Evolutionary conservation across 2,113 vertebrate species (phyloP).

Genomic region (Gorsachius goisagi): DNA sequence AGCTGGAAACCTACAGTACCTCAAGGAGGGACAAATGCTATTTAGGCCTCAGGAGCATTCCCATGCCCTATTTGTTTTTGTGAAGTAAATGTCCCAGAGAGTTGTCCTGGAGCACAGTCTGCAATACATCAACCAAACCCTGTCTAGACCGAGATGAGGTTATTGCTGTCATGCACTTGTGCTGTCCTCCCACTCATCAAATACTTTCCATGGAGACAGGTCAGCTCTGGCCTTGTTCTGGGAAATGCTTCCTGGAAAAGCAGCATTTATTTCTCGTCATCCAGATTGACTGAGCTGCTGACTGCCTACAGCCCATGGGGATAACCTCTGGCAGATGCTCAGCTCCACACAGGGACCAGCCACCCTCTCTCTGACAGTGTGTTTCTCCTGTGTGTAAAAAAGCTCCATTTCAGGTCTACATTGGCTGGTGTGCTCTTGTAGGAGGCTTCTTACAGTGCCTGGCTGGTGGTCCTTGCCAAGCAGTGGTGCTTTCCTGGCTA

Average conservation of each 20-base stretch:
- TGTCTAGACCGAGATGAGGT: background rate
- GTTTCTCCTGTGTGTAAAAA: background rate
- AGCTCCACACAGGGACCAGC: background rate
- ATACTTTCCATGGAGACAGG: background rate
- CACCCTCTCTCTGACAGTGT: background rate
- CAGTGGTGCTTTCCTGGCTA: background rate
- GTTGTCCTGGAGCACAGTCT: background rate
- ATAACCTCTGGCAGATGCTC: background rate
- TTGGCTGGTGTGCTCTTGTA: background rate
- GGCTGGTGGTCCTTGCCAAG: background rate
- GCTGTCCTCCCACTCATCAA: background rate
- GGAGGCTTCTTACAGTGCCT: rapidly evolving
- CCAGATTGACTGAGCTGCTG: background rate
- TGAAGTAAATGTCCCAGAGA: background rate
- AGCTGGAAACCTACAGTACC: background rate
- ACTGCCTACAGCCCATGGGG: background rate
- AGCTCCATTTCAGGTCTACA: background rate
- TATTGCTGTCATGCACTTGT: background rate
- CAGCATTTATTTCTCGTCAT: background rate
- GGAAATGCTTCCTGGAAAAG: background rate
- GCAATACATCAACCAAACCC: background rate
- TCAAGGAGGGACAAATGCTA: background rate
- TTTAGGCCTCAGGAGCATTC: background rate
- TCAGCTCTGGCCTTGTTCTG: background rate
- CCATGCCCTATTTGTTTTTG: background rate